These are phyloP conservation scores for Euplexia lucipara DNA, from an alignment of 2,888 invertebrate genomes.

Conservation along the genomic window DNA sequence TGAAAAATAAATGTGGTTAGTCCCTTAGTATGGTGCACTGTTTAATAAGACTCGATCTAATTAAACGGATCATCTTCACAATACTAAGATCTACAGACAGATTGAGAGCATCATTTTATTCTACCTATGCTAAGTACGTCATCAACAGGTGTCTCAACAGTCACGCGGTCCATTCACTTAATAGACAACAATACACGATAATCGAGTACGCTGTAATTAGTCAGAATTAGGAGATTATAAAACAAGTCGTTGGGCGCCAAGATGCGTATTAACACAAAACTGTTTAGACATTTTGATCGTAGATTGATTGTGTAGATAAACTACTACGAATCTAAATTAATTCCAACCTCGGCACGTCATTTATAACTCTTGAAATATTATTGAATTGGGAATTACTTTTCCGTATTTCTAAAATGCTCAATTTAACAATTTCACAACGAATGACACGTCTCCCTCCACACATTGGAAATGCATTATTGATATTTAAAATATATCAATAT, in stretches of 20 bases:
- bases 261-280: slow-evolving; percentile 27
- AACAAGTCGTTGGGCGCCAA: slow-evolving; percentile 47
- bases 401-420: neutral
- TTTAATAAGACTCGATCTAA: too few species aligned
- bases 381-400: neutral
- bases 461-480: slow-evolving; percentile 15
- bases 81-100: neutral
- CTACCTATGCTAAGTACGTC: slow-evolving; percentile 9
- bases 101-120: slow-evolving; percentile 10
- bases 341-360: slow-evolving; percentile 3
- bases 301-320: slow-evolving; percentile 26
- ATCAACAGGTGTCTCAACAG: slow-evolving; percentile 41
- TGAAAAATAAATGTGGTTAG: too few species aligned
- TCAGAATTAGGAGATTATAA: slow-evolving; percentile 51
- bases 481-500: slow-evolving; percentile 10
- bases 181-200: slow-evolving; percentile 60
- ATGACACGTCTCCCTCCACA: slow-evolving; percentile 19
- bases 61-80: neutral
- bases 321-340: slow-evolving; percentile 24
- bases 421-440: neutral
- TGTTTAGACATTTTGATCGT: slow-evolving; percentile 23
- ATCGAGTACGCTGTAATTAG: slow-evolving; percentile 54
- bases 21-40: too few species aligned
- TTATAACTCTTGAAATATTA: slow-evolving; percentile 8
- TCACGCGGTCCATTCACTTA: slow-evolving; percentile 61